Conservation (phyloP, 2,888 invertebrate species). For the Drosophila formosana region DNA sequence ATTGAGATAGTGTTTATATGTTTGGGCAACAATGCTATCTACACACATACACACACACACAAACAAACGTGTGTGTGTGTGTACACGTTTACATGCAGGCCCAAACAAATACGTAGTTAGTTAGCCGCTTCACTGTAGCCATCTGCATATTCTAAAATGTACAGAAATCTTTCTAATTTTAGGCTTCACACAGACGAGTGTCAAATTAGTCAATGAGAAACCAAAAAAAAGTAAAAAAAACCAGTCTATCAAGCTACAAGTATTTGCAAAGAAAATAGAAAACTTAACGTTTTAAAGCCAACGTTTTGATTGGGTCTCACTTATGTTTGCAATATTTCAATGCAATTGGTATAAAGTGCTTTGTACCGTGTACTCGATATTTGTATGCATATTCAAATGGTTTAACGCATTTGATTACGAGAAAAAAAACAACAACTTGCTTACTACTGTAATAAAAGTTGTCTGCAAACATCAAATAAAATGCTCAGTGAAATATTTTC, state of each 20-base stretch:
- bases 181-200: slow-evolving; percentile 15
- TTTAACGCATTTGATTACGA: slow-evolving; percentile 37
- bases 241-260: neutral
- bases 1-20: slow-evolving; percentile 10
- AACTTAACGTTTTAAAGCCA: neutral
- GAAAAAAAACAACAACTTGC: slow-evolving; percentile 28
- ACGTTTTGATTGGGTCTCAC: neutral
- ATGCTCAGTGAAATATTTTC: slow-evolving; percentile 18
- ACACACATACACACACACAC: slow-evolving; percentile 9
- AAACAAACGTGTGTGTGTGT: too few species aligned
- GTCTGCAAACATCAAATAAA: slow-evolving; percentile 43
- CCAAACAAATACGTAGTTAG: neutral
- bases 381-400: slow-evolving; percentile 50
- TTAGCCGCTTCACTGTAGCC: neutral
- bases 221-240: neutral
- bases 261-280: neutral
- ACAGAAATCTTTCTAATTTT: neutral
- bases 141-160: slow-evolving; percentile 5
- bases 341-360: slow-evolving; percentile 20
- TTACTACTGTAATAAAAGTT: slow-evolving; percentile 25
- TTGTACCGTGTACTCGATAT: slow-evolving; percentile 23
- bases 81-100: neutral
- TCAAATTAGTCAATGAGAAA: neutral
- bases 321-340: slow-evolving; percentile 15
- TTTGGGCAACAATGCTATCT: neutral